Base-by-base conservation (phyloP, 2,888 invertebrate species). In the Pterostichus niger region DNA sequence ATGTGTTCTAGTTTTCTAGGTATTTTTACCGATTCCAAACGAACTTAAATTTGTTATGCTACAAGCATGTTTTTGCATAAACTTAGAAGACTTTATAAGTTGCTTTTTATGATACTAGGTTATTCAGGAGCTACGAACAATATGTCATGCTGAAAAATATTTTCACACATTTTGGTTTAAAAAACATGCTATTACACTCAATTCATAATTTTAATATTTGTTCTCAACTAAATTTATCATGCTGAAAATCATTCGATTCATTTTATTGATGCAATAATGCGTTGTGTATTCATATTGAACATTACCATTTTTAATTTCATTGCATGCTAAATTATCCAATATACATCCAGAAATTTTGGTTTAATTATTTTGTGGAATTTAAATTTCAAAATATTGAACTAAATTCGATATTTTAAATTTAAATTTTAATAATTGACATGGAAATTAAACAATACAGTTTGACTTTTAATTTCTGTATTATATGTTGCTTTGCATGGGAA, bases 261-360 rank as follows among this genome's bases (percentile, higher is more conserved):
- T 75, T 75, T 76, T 78, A 56, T 78, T 78, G 40, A 61, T 78
- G 78, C 78, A 78, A 78, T 78, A 78, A 78, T 75, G 68, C 44
- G 44, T 71, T 40, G 52, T 52, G 35, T 78, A 78, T 78, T 78
- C 78, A 61, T 78, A 54, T 77, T 2, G 11, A 15, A 56, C 59
- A 59, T 78, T 59, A 61, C 44, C 56, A 78, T 59, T 78, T 15
- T 78, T 44, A 52, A 52, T 33, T 75, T 75, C 75, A 75, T 75
- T 75, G 75, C 75, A 75, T 75, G 75, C 17, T 7, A 33, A 52
- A 75, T 52, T 49, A 52, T 75, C 52, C 52, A 75, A n/a, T 52
- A 33, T 64, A 52, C 75, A 52, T 75, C 44, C 68, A 44, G 13
- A 71, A 17, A 13, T 64, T 11, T 59, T 35, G n/a, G 64, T 35